Conservation (phyloP, 2,113 vertebrate species). For the Brienomyrus longianalis region DNA sequence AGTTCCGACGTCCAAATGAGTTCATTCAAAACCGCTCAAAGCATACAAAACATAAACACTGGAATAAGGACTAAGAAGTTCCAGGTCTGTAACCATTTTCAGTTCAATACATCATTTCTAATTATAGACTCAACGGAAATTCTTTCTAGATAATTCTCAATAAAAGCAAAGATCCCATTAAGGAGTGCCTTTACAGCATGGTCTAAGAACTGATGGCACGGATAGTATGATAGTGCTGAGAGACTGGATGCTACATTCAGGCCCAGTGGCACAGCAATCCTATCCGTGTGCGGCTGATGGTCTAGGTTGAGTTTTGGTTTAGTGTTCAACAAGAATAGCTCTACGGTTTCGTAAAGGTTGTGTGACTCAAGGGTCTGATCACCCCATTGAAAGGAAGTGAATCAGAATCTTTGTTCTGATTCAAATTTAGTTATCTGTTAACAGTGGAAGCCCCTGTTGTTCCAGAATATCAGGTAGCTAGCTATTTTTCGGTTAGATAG, state of each 20-base stretch:
- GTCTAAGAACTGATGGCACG: background rate
- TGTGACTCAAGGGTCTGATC: background rate
- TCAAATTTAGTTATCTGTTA: background rate
- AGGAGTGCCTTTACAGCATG: background rate
- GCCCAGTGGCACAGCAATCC: background rate
- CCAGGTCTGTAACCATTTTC: background rate
- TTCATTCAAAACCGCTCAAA: background rate
- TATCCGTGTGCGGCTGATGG: background rate
- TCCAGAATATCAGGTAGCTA: background rate
- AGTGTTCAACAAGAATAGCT: conserved; percentile 1
- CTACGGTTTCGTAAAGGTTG: background rate
- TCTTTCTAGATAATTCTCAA: background rate
- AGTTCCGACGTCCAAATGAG: background rate
- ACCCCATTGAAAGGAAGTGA: background rate
- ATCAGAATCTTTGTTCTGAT: background rate
- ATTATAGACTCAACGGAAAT: background rate
- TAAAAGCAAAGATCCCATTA: background rate
- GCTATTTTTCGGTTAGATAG: background rate
- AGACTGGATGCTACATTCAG: background rate
- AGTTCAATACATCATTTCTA: background rate
- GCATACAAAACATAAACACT: background rate
- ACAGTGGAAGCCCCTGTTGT: background rate
- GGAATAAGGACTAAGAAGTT: background rate
- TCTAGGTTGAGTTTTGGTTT: background rate
- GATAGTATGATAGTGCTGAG: background rate